A percentile compares a stretch with the other conserved stretches of the same genome.
phyloP scores from a whole-genome alignment of 2,113 vertebrate genomes.

The Centropus bengalensis region DNA sequence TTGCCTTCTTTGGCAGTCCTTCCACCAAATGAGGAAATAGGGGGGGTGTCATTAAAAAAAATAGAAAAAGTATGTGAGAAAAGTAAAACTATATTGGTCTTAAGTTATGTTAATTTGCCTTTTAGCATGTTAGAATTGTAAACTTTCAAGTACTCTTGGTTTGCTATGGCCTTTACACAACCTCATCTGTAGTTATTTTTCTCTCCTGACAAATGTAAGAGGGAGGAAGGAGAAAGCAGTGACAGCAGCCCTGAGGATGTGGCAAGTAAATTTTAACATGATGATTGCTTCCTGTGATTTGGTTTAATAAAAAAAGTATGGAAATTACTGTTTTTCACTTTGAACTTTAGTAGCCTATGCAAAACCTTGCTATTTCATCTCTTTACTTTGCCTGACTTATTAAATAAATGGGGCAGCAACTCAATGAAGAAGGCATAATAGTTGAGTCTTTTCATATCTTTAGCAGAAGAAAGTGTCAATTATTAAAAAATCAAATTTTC shows the following conservation, averaged over 20 bases:
- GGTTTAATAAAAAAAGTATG: neutral
- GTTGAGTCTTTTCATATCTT: neutral
- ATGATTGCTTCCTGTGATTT: neutral
- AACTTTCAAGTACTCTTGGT: neutral
- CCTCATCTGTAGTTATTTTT: neutral
- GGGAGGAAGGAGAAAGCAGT: neutral
- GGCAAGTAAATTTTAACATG: neutral
- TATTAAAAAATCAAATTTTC: neutral
- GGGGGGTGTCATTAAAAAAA: neutral
- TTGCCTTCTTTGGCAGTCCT: neutral
- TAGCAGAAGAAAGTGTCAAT: neutral
- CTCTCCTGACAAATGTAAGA: neutral
- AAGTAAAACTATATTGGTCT: neutral
- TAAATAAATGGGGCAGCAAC: neutral
- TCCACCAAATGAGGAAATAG: neutral
- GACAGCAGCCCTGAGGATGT: neutral
- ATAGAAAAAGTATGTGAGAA: neutral
- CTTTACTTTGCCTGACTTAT: neutral
- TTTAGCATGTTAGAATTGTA: neutral
- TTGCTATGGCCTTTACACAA: neutral
- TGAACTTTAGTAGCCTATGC: neutral
- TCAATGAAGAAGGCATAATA: neutral
- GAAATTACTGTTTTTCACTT: neutral
- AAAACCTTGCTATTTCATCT: neutral
- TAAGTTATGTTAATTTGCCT: neutral